Percentiles rank a stretch among this genome's conserved stretches.
phyloP scores from a whole-genome alignment of 2,888 invertebrate species.

The Agonum fuliginosum region DNA sequence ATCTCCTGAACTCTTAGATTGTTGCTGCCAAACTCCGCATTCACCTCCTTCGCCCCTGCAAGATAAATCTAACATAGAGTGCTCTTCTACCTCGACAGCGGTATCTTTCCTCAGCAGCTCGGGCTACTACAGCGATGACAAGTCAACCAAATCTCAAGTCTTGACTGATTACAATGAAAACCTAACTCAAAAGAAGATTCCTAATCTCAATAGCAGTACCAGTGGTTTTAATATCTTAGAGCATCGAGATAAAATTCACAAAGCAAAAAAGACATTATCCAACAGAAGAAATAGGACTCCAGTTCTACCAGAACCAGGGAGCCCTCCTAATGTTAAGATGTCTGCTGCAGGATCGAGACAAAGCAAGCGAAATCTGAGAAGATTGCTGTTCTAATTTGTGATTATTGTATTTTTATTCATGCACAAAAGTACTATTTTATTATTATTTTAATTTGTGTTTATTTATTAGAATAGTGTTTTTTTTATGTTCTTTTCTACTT shows the following conservation, averaged over 20 bases:
- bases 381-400: conserved; percentile 15
- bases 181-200: neutral
- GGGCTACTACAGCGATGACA: conserved; percentile 10
- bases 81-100: neutral
- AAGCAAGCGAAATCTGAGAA: conserved; percentile 46
- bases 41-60: conserved; percentile 1
- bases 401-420: neutral
- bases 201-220: neutral
- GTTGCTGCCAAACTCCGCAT: neutral
- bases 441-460: neutral
- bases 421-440: conserved; percentile 9
- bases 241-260: neutral
- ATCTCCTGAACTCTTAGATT: neutral
- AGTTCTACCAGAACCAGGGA: neutral
- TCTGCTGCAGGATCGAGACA: conserved; percentile 27
- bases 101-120: neutral
- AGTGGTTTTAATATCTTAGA: neutral
- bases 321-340: conserved; percentile 22
- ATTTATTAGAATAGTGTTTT: neutral
- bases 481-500: conserved; percentile 30
- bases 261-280: neutral
- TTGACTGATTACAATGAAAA: conserved; percentile 44
- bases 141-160: neutral
- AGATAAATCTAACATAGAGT: conserved; percentile 33
- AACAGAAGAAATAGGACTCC: neutral